Percentiles rank a stretch among this genome's conserved stretches.
These are phyloP conservation scores for Arrhopalites spinosus DNA, from an alignment of 2,888 invertebrate species.

Conservation along the genomic window DNA sequence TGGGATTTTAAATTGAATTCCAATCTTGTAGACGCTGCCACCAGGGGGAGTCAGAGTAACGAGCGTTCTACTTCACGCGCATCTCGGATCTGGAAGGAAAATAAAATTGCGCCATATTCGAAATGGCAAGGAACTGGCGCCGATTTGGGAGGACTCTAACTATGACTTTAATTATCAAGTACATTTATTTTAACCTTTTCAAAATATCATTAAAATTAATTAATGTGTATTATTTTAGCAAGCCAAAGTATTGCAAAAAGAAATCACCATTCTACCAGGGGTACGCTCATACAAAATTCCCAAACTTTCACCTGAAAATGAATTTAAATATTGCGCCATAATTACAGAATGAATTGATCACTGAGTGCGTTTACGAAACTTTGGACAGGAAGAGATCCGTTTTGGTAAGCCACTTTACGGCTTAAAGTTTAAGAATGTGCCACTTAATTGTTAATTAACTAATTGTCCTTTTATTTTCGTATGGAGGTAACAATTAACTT, in stretches of 20 bases:
- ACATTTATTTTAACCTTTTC: neutral
- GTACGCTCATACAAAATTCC: no score
- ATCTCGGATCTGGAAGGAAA: constrained; percentile 76
- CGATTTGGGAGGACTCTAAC: constrained; percentile 71
- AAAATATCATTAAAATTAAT: neutral
- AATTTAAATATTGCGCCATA: no score
- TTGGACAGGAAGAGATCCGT: constrained; percentile 72
- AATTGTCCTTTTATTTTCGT: neutral
- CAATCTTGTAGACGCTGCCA: neutral
- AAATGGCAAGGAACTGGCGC: constrained; percentile 74
- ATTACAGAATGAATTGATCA: constrained; percentile 79
- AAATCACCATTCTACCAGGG: constrained; percentile 75
- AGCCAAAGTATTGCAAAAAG: constrained; percentile 73
- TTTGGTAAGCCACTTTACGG: constrained; percentile 59
- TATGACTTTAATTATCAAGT: no score
- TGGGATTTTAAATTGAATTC: no score
- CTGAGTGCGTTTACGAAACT: constrained; percentile 83
- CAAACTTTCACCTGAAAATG: no score
- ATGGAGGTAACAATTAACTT: neutral
- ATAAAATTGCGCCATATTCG: constrained; percentile 77
- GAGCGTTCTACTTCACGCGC: constrained; percentile 81
- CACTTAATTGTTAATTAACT: neutral
- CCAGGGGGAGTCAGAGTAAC: constrained; percentile 76
- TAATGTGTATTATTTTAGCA: constrained; percentile 63
- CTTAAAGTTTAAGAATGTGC: no score